Conservation (phyloP, 2,113 vertebrate species). For the Calidris pygmaea region DNA sequence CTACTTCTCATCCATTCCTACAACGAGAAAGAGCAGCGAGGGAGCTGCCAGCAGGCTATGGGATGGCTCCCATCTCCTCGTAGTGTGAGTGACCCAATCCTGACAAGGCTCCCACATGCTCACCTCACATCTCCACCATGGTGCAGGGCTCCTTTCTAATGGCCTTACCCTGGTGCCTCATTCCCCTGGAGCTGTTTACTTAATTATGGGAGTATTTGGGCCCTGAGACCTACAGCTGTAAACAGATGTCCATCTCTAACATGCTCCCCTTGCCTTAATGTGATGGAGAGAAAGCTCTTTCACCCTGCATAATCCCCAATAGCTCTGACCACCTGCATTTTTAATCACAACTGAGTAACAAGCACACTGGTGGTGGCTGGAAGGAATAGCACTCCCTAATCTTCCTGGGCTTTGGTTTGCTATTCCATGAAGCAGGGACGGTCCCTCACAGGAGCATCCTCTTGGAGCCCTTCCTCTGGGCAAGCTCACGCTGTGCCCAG, state of each 20-base stretch:
- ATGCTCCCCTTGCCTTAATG: not conserved
- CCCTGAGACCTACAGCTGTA: not conserved
- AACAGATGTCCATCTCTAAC: not conserved
- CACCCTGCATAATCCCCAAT: fast-evolving
- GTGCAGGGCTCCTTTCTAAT: not conserved
- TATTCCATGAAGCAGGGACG: not conserved
- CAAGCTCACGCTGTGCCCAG: fast-evolving
- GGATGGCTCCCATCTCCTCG: not conserved
- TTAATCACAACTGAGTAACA: not conserved
- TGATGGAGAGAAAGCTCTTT: not conserved
- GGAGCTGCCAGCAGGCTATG: not conserved
- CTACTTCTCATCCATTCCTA: not conserved
- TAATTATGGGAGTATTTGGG: not conserved
- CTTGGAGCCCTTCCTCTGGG: not conserved
- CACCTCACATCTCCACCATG: not conserved
- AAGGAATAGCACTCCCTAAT: not conserved
- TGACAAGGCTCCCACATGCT: fast-evolving
- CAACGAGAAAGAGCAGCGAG: not conserved
- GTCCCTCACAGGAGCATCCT: not conserved
- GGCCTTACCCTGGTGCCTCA: not conserved
- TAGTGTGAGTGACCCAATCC: fast-evolving
- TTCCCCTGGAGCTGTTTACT: not conserved
- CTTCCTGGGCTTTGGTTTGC: not conserved
- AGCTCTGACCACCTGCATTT: not conserved
- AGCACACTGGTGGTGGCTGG: fast-evolving